Base-by-base conservation (phyloP, 1,140 invertebrate genomes). In the Orchestia grillus region DNA sequence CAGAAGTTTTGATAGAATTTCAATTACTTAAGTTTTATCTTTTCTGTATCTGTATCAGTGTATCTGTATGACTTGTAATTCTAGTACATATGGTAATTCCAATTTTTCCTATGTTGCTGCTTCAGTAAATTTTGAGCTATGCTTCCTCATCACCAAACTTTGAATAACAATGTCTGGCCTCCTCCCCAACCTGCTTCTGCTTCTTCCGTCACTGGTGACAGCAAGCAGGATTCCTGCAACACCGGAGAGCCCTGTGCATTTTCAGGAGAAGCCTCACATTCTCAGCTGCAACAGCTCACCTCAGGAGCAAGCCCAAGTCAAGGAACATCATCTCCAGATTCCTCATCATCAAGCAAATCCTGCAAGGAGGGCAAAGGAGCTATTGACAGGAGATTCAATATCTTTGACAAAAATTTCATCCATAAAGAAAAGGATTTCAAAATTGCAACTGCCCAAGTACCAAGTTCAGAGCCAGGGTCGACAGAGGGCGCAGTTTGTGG, bases 151-250 rank as follows among this genome's bases (percentile, higher is more conserved):
- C 44, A 42, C 23, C 19, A 42, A 44, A 42, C 8, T 94, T 44
- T 94, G 43, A 44, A 94, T 94, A 40, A 47, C 43, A 94, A 94
- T 94, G 92, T 47, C 43, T 44, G 44, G 44, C 44, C 92, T 94
- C 44, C 92, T 94, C 43, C 92, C 92, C 41, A 94, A 94, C 92
- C 92, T 94, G 92, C 92, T 94, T 40, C 92, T 94, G 16, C 92
- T 94, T 40, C 44, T 94, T 40, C 92, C 92, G 47, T 94, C 92
- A 28, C 44, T 94, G 44, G 44, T 45, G 44, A 15, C 92, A 94
- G 92, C 92, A 47, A 94, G 44, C 92, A 40, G 36, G 43, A 40
- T 47, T 94, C 92, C 92, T 44, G 36, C 40, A 40, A 19, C 41
- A 47, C 8, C 43, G 8, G 44, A 47, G 43, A 44, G 8, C 36